Conservation (phyloP, 1,140 invertebrate species). For the Drosophila virilis region DNA sequence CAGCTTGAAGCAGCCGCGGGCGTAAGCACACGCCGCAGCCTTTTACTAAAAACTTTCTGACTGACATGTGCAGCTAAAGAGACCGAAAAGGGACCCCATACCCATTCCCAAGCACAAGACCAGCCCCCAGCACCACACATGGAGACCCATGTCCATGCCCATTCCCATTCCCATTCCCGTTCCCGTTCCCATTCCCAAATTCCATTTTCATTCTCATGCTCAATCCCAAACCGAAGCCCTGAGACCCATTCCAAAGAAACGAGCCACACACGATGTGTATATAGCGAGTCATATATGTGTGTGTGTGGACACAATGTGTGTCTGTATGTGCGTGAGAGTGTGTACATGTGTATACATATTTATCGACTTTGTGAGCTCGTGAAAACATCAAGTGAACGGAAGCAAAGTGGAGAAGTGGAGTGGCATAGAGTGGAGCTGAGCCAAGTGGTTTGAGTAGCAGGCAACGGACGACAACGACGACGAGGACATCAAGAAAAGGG, state of each 20-base stretch:
- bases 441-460: conserved; percentile 65
- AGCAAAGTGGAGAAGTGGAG: conserved; percentile 38
- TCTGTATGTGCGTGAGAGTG: conserved; percentile 5
- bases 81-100: conserved; percentile 1
- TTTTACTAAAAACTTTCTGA: conserved; percentile 75
- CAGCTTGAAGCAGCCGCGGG: conserved; percentile 38
- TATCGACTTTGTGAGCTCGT: conserved; percentile 80
- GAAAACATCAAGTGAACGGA: conserved; percentile 81
- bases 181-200: background rate
- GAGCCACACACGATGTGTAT: conserved; percentile 35
- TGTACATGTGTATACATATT: conserved; percentile 65
- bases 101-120: conserved; percentile 20
- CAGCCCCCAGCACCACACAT: conserved; percentile 13
- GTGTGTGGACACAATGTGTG: background rate
- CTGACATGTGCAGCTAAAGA: conserved; percentile 73
- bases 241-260: conserved; percentile 13
- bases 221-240: conserved; percentile 22
- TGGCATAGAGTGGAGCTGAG: conserved; percentile 17
- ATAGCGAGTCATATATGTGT: conserved; percentile 8
- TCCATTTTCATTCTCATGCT: conserved; percentile 8
- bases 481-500: conserved; percentile 21
- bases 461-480: conserved; percentile 32
- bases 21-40: conserved; percentile 62
- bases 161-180: too few relatives aligned
- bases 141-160: background rate